A percentile compares a stretch with the other conserved stretches of the same genome.
Conservation (phyloP, 2,113 vertebrate genomes). For the Pongo pygmaeus region DNA sequence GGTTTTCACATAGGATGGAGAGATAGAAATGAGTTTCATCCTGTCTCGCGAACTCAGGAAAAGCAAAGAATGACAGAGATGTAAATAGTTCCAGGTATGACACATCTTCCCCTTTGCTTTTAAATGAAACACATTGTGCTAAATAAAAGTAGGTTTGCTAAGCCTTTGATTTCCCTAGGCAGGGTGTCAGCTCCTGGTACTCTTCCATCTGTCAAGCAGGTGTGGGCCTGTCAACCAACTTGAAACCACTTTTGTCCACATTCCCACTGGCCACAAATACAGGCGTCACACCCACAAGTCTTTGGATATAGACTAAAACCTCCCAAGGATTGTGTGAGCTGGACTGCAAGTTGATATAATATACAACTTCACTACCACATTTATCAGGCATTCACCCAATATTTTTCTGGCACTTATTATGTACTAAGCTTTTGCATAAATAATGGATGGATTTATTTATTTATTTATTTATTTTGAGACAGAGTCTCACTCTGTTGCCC, state of each 20-base stretch:
- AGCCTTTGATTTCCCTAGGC: conserved; percentile 29
- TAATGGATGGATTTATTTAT: background rate
- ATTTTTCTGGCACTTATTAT: background rate
- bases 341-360: background rate
- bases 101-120: background rate
- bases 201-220: conserved; percentile 31
- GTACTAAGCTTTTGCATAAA: background rate
- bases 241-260: conserved; percentile 23
- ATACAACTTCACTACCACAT: background rate
- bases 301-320: background rate
- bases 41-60: background rate
- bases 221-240: conserved; percentile 19
- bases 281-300: background rate
- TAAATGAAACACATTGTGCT: background rate
- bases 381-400: background rate
- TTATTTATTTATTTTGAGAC: no score
- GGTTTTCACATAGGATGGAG: background rate
- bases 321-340: background rate
- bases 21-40: background rate
- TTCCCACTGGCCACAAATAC: background rate
- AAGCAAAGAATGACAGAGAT: background rate
- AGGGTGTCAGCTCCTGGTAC: conserved; percentile 33
- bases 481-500: no score
- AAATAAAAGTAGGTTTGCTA: conserved; percentile 20
- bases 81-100: background rate